phyloP scores from a whole-genome alignment of 1,140 invertebrate genomes.

The Spodoptera frugiperda region DNA sequence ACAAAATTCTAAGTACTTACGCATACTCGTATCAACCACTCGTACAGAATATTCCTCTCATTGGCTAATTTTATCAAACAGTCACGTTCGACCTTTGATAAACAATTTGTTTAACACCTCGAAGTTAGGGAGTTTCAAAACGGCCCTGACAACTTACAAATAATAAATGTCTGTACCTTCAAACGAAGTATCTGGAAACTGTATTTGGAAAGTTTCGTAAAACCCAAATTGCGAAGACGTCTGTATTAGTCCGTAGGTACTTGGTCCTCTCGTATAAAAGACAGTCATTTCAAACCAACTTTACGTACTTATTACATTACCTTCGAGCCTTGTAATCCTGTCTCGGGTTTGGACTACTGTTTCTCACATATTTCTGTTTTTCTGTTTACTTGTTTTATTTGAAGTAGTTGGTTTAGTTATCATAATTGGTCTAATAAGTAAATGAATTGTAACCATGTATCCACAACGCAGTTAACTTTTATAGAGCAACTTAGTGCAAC shows the following conservation, averaged over 20 bases:
- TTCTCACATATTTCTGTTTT: too few species aligned
- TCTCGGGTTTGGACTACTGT: too few species aligned
- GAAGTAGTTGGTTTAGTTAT: too few species aligned
- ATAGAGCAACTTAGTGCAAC: too few species aligned
- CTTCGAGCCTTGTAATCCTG: too few species aligned
- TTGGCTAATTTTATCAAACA: conserved; percentile 4
- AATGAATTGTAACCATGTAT: too few species aligned
- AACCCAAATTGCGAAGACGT: conserved; percentile 5
- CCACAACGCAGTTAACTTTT: too few species aligned
- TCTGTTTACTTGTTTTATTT: too few species aligned
- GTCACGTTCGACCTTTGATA: conserved; percentile 14
- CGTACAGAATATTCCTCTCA: not conserved
- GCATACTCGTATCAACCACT: not conserved
- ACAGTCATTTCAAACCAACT: conserved; percentile 3
- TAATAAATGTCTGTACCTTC: conserved; percentile 14
- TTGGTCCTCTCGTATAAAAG: not conserved
- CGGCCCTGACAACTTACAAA: conserved; percentile 9
- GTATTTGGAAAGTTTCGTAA: conserved; percentile 8
- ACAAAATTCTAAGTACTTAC: not conserved
- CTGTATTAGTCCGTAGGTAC: not conserved
- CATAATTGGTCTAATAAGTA: too few species aligned
- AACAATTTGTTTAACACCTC: conserved; percentile 12
- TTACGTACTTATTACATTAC: too few species aligned
- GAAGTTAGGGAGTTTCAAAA: not conserved
- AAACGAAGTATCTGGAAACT: conserved; percentile 19